A percentile compares a stretch with the other conserved stretches of the same genome.
Evolutionary conservation across 1,140 invertebrate genomes (phyloP).

Genomic region (Drosophila subobscura): DNA sequence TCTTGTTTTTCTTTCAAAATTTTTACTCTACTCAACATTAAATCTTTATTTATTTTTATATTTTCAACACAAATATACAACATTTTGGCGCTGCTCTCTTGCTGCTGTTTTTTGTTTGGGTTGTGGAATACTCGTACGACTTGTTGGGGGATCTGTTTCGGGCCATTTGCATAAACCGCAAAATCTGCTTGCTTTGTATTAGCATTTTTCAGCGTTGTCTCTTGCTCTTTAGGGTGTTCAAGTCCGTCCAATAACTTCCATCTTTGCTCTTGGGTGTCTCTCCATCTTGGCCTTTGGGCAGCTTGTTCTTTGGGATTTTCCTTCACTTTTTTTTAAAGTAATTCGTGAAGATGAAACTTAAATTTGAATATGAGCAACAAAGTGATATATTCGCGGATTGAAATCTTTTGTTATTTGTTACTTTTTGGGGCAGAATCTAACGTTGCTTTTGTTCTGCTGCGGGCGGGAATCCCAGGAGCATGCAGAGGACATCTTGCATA

Average conservation of each 20-base stretch:
- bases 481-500: conserved; percentile 36
- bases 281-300: conserved; percentile 40
- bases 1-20: not conserved
- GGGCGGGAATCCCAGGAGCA: conserved; percentile 19
- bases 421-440: conserved; percentile 9
- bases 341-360: no score
- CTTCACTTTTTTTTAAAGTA: not conserved
- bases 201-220: conserved; percentile 60
- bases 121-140: conserved; percentile 20
- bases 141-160: conserved; percentile 53
- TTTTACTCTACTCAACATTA: conserved; percentile 31
- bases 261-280: conserved; percentile 20
- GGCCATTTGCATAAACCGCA: conserved; percentile 76
- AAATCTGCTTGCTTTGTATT: conserved; percentile 80
- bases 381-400: conserved; percentile 47
- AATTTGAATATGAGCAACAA: conserved; percentile 20
- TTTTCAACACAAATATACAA: conserved; percentile 34
- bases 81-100: conserved; percentile 36
- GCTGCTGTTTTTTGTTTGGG: conserved; percentile 28
- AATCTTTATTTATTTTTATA: conserved; percentile 69
- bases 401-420: conserved; percentile 20
- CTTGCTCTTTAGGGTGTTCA: conserved; percentile 3
- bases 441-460: conserved; percentile 8
- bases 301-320: conserved; percentile 9
- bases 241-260: conserved; percentile 59